phyloP scores from a whole-genome alignment of 2,797 vertebrate species.

The Callimico goeldii region DNA sequence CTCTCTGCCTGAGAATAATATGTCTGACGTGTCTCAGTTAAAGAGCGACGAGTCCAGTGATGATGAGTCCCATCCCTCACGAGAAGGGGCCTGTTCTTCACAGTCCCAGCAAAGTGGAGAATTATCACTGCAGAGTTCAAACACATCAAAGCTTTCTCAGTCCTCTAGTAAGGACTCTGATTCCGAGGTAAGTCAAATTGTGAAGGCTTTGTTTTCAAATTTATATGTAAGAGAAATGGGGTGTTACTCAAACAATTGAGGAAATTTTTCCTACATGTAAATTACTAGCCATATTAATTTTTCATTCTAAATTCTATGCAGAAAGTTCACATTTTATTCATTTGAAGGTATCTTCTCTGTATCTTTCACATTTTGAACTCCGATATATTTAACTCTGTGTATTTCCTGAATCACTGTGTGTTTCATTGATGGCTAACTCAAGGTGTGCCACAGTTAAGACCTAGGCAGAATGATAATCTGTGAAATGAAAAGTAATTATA shows the following conservation, averaged over 20 bases:
- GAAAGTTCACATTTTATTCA: neutral
- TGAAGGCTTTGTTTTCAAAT: neutral
- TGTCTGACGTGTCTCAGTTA: neutral
- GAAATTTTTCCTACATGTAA: neutral
- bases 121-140: constrained; percentile 79
- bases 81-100: constrained; percentile 36
- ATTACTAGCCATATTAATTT: neutral
- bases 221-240: neutral
- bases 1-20: neutral
- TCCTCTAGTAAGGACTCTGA: constrained; percentile 60
- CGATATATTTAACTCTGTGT: neutral
- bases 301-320: neutral
- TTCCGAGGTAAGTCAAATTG: constrained; percentile 79
- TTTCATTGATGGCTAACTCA: neutral
- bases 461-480: neutral
- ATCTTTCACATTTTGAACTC: neutral
- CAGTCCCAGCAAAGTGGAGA: constrained; percentile 82
- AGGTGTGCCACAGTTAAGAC: neutral
- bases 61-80: constrained; percentile 13
- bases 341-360: neutral
- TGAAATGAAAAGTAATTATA: neutral
- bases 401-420: neutral
- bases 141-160: constrained; percentile 55
- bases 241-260: neutral
- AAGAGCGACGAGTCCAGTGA: neutral